Evolutionary conservation across 2,888 invertebrate species (phyloP), one percentile per base, ranked within the genome.

Genomic region (Drosophila heteroneura): DNA sequence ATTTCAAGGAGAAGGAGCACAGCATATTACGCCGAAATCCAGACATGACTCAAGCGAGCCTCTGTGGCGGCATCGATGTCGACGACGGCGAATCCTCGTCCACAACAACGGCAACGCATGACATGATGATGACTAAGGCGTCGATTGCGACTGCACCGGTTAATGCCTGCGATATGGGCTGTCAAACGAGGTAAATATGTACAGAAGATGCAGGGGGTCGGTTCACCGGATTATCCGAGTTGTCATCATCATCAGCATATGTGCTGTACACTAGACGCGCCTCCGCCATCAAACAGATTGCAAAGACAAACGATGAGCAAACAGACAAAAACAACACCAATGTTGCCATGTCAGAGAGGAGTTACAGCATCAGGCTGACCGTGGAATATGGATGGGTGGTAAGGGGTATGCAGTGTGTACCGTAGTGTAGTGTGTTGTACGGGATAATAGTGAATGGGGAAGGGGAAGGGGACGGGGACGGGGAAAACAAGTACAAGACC

Each of bases 121-220:
- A 87, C 65, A 32, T 85, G 75, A 32, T 87, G 80, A 74, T 85
- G 76, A 76, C 87, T 58, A 86, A 89, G 76, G 89, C 83, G 47
- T 53, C 86, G 57, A 81, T 80, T 68, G 69, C 81, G 73, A 72
- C 80, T 60, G 70, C 71, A 37, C 80, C 84, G 62, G 83, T 80
- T 65, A 95, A 95, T 90, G 96, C 96, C 95, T 95, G 96, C 82
- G 96, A 96, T 92, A 96, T 95, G 92, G 96, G 96, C 62, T 97
- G 97, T 92, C 97, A 97, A 92, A 97, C 97, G 0, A 95, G 97
- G 81, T 97, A 97, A 92, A 22, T 53, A 22, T 53, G 32, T 39
- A 16, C 30, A n/a, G 14, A 12, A 57, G n/a, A 57, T 57, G 14
- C 14, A n/a, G 14, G 39, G 28, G 39, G n/a, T 39, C 28, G 16